Evolutionary conservation across 2,888 invertebrate genomes (phyloP).

Genomic region (Syrphus vitripennis): DNA sequence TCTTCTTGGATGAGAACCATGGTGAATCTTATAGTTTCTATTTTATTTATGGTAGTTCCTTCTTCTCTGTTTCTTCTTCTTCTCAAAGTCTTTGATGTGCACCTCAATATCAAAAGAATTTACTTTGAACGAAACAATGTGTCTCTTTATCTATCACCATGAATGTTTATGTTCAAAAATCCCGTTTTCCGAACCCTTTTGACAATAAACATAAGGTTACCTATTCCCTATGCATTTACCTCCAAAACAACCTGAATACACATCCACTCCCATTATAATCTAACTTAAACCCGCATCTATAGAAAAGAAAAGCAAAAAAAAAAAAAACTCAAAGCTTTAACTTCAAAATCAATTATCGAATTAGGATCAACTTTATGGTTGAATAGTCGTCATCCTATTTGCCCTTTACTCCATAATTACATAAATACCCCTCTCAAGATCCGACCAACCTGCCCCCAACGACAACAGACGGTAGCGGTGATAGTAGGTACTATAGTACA

Average conservation of each 20-base stretch:
- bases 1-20: too few relatives aligned
- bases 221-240: neutral
- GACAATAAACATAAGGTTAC: neutral
- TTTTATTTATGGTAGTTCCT: too few relatives aligned
- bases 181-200: neutral
- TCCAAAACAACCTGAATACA: neutral
- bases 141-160: neutral
- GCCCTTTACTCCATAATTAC: slow-evolving; percentile 63
- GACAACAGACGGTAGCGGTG: neutral
- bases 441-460: neutral
- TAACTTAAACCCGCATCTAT: neutral
- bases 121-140: too few relatives aligned
- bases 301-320: neutral
- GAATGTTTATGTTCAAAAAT: neutral
- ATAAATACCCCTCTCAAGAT: slow-evolving; percentile 42
- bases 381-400: slow-evolving; percentile 48
- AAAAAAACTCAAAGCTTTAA: slow-evolving; percentile 37
- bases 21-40: too few relatives aligned
- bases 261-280: neutral
- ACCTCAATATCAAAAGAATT: too few relatives aligned
- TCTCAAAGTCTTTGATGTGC: too few relatives aligned
- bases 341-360: slow-evolving; percentile 70
- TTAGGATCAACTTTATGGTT: slow-evolving; percentile 65
- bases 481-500: neutral
- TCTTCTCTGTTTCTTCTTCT: too few relatives aligned